A percentile compares a stretch with the other conserved stretches of the same genome.
phyloP scores from a whole-genome alignment of 2,888 invertebrate species.

The Agrypnus murinus region DNA sequence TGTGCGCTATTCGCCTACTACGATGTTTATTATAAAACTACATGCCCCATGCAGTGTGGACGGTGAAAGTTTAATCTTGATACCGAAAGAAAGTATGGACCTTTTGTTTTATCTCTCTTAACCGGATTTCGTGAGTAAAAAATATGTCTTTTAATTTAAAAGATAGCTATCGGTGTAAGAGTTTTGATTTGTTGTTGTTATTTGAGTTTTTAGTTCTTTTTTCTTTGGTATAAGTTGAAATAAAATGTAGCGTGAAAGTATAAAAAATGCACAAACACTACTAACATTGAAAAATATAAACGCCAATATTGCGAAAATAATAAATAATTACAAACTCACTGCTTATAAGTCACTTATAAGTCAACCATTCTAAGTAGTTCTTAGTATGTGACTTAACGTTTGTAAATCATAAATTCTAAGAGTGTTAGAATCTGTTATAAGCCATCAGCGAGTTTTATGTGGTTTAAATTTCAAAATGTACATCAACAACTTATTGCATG shows the following conservation, averaged over 20 bases:
- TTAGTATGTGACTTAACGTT: too few relatives aligned
- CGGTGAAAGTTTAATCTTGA: slow-evolving; percentile 70
- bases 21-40: slow-evolving; percentile 47
- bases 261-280: slow-evolving; percentile 37
- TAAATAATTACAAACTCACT: slow-evolving; percentile 12
- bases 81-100: slow-evolving; percentile 60
- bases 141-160: background rate
- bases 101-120: slow-evolving; percentile 16
- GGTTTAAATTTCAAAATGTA: too few relatives aligned
- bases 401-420: too few relatives aligned
- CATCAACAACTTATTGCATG: too few relatives aligned
- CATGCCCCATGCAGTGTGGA: slow-evolving; percentile 70
- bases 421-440: too few relatives aligned
- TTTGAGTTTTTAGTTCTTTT: background rate
- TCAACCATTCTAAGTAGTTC: too few relatives aligned
- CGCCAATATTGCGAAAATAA: slow-evolving; percentile 13
- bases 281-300: slow-evolving; percentile 30
- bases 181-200: slow-evolving; percentile 17
- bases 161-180: background rate
- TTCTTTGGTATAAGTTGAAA: background rate
- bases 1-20: slow-evolving; percentile 59
- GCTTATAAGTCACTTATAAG: background rate
- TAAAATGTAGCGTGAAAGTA: slow-evolving; percentile 20
- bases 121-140: slow-evolving; percentile 21
- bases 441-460: too few relatives aligned